Evolutionary conservation across 37 sponge, comb jelly and placozoan species (phyloP), one percentile per base, ranked within the genome.

Genomic region (Mnemiopsis leidyi): DNA sequence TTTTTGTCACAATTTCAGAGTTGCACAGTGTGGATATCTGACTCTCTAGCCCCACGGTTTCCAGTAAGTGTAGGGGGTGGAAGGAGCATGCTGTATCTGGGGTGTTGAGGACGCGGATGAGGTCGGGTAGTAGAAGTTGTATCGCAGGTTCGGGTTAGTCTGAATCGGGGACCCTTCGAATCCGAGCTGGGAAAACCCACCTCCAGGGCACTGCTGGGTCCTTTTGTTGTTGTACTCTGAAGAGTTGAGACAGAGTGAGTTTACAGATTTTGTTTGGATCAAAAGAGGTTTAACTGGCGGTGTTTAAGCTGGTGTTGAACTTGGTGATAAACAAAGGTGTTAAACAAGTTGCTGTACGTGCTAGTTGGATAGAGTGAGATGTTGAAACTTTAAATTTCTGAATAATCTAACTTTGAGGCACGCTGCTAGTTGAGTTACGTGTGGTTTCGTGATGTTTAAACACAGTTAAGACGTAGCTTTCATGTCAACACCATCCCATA

Each of bases 51-150:
- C 37, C 90, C 90, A 85, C 1, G 90, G 90, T 40, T 85, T 85
- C 90, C 90, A 85, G 90, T 85, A 85, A 26, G 90, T 85, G 48
- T 85, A 85, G 82, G 82, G 82, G 21, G 82, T 79, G 36, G 82
- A 29, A 25, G 73, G 28, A 28, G 73, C 73, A 20, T 34, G 79
- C 18, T 77, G 79, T 1, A 32, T 28, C 61, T 85, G 90, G 21
- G 82, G 82, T 7, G 82, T 9, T 13, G 82, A 23, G 82, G 23
- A 29, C 5, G 82, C 32, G 35, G 32, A 13, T 13, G 90, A 23
- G 48, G 40, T 3, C 0, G 61, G 40, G 90, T 85, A 85, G 90
- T 79, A 79, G 82, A 79, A 79, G 82, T 79, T 79, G 82, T 34
- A 79, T 5, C 38, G 82, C 31, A 20, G 20, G 82, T 32, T 79